These are phyloP conservation scores for Apostichopus leukothele DNA, from an alignment of 53 echinoderm and acorn worm genomes.

Conservation along the genomic window DNA sequence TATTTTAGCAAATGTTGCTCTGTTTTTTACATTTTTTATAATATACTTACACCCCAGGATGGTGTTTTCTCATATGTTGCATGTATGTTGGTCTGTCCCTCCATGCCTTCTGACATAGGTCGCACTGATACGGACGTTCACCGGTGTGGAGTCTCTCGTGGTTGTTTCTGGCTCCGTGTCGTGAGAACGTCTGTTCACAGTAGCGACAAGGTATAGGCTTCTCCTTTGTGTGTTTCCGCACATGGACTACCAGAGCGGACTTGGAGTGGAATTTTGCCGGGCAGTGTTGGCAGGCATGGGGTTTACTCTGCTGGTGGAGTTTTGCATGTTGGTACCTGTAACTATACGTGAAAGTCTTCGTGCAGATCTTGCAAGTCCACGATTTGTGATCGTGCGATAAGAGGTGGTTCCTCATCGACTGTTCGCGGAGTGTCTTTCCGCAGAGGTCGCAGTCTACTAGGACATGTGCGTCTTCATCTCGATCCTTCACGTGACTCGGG, in stretches of 20 bases:
- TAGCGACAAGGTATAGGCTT: constrained; percentile 9
- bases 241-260: background rate
- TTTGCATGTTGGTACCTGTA: constrained; percentile 1
- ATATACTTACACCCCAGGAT: constrained; percentile 21
- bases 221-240: constrained; percentile 23
- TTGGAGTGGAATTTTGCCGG: background rate
- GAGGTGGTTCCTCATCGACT: background rate
- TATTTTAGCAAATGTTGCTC: too few relatives aligned
- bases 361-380: background rate
- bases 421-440: background rate
- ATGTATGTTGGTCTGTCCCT: constrained; percentile 5
- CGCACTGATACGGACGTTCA: constrained; percentile 20
- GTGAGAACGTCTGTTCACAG: constrained; percentile 21
- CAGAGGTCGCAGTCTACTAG: background rate
- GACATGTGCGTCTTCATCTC: background rate
- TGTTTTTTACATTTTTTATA: background rate
- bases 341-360: background rate
- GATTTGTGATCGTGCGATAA: background rate
- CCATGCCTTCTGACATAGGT: constrained; percentile 16
- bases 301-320: background rate
- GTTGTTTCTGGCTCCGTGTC: constrained; percentile 17
- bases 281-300: constrained; percentile 10
- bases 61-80: constrained; percentile 33
- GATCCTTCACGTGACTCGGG: background rate
- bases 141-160: constrained; percentile 39